These are phyloP conservation scores for Calcarius ornatus DNA, from an alignment of 2,113 vertebrate species.

Conservation along the genomic window DNA sequence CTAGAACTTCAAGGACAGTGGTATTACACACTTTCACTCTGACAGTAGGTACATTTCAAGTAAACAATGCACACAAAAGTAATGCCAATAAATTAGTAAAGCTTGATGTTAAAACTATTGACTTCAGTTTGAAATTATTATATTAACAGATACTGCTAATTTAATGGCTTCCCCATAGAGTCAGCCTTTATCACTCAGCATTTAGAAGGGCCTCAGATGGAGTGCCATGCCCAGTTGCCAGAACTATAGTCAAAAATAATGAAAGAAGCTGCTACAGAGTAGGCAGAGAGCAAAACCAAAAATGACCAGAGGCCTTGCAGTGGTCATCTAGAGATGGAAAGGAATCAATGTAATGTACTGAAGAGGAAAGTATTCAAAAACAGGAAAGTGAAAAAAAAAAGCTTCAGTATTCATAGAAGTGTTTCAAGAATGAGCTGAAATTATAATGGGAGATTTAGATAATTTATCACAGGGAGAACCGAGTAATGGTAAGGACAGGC, in stretches of 20 bases:
- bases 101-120: not conserved
- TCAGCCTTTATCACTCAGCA: not conserved
- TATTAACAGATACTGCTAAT: not conserved
- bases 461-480: not conserved
- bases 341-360: not conserved
- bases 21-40: not conserved
- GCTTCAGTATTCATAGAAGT: not conserved
- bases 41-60: not conserved
- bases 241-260: not conserved
- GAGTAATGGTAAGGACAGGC: not conserved
- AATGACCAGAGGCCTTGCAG: not conserved
- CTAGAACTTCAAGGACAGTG: not conserved
- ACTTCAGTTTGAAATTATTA: not conserved
- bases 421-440: not conserved
- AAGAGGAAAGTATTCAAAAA: not conserved
- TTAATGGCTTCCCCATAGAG: not conserved
- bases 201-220: not conserved
- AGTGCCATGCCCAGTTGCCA: not conserved
- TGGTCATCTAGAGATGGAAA: not conserved
- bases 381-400: not conserved
- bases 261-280: not conserved
- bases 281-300: not conserved
- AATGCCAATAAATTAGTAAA: not conserved
- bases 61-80: not conserved
- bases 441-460: not conserved